Evolutionary conservation across 2,888 invertebrate genomes (phyloP).

Genomic region (Alloscopus bannaensis): DNA sequence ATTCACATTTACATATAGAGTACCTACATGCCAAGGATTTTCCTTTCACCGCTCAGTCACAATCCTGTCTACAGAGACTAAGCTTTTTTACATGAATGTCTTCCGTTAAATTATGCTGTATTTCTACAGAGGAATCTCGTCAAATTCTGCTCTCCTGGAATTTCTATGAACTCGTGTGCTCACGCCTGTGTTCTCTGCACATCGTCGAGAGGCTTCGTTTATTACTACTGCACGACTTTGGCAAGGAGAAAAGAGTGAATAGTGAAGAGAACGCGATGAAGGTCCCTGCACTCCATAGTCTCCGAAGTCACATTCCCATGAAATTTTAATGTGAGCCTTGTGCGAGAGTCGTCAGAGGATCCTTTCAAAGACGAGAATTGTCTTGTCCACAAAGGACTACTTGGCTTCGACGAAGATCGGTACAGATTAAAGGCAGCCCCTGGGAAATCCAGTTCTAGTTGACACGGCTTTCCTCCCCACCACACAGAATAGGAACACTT

Average conservation of each 20-base stretch:
- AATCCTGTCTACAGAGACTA: no score
- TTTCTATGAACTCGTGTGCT: no score
- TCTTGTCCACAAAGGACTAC: slow-evolving; percentile 69
- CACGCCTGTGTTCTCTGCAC: no score
- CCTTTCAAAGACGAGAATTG: slow-evolving; percentile 70
- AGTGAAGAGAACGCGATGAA: slow-evolving; percentile 71
- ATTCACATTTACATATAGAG: no score
- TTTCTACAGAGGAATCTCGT: no score
- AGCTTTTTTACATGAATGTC: no score
- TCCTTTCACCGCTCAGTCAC: no score
- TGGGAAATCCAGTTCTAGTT: slow-evolving; percentile 69
- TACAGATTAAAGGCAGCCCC: slow-evolving; percentile 70
- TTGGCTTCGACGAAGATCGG: slow-evolving; percentile 70
- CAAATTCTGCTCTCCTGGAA: background rate
- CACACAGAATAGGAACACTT: slow-evolving; percentile 70
- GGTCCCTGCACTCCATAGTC: slow-evolving; percentile 72
- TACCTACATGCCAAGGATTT: no score
- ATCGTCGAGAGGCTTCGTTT: no score
- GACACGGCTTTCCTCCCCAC: slow-evolving; percentile 73
- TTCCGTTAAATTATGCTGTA: no score
- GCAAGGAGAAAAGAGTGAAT: slow-evolving; percentile 72
- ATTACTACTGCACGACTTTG: slow-evolving; percentile 68
- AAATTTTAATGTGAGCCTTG: slow-evolving; percentile 71
- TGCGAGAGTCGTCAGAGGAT: slow-evolving; percentile 71
- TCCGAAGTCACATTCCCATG: slow-evolving; percentile 68